Percentiles rank a stretch among this genome's conserved stretches.
Conservation (phyloP, 2,888 invertebrate species). For the Cosmia trapezina region DNA sequence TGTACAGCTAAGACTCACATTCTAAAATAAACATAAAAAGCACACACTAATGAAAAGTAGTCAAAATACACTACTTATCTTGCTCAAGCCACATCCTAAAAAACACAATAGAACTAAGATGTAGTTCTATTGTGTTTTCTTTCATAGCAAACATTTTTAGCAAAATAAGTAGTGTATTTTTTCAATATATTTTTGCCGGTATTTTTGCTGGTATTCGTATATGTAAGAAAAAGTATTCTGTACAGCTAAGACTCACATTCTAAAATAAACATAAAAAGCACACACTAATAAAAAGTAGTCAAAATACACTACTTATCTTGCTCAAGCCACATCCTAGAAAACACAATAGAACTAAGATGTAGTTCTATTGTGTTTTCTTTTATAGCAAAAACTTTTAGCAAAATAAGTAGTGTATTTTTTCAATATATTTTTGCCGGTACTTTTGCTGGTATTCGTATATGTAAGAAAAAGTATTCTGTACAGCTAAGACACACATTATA, state of each 20-base stretch:
- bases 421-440: not conserved
- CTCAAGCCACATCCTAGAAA: no score
- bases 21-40: not conserved
- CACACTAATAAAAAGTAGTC: not conserved
- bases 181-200: not conserved
- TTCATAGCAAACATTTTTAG: no score
- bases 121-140: not conserved
- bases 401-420: not conserved
- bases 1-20: not conserved
- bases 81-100: no score
- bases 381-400: no score
- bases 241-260: not conserved
- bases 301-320: no score
- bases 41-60: not conserved
- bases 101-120: no score
- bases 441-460: not conserved
- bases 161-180: not conserved
- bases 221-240: not conserved
- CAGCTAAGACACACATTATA: not conserved
- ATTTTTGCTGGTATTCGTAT: not conserved
- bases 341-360: no score
- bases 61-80: no score
- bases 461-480: not conserved
- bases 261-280: not conserved
- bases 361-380: not conserved